Percentiles rank a stretch among this genome's conserved stretches.
These are phyloP conservation scores for Odontocerum albicorne DNA, from an alignment of 2,888 invertebrate species.

Conservation along the genomic window DNA sequence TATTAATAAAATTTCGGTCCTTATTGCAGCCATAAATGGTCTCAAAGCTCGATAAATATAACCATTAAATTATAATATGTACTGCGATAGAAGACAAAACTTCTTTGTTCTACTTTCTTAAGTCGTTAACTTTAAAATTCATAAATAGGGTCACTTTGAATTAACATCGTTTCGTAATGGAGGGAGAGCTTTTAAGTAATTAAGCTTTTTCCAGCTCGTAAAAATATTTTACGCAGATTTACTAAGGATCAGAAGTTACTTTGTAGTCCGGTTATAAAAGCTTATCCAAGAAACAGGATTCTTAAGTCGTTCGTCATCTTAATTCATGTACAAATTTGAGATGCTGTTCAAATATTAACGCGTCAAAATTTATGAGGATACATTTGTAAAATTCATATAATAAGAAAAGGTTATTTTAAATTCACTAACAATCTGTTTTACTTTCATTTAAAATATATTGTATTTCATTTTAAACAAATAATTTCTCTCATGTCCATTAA, in stretches of 20 bases:
- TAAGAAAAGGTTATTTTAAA: not conserved
- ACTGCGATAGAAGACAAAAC: constrained; percentile 22
- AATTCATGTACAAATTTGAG: too few relatives aligned
- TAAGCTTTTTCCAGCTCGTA: constrained; percentile 35
- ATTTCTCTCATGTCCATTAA: not conserved
- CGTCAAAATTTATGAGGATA: too few relatives aligned
- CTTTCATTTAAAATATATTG: not conserved
- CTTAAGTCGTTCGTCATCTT: too few relatives aligned
- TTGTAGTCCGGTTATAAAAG: constrained; percentile 20
- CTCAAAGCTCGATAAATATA: too few relatives aligned
- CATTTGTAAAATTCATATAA: too few relatives aligned
- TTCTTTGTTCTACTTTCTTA: constrained; percentile 27
- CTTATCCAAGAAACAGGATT: too few relatives aligned
- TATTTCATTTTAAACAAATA: not conserved
- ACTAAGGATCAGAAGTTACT: constrained; percentile 18
- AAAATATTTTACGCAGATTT: constrained; percentile 33
- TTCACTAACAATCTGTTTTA: not conserved
- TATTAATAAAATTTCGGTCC: too few relatives aligned
- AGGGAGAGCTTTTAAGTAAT: constrained; percentile 34
- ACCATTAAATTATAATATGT: constrained; percentile 3
- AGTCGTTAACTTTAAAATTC: constrained; percentile 33
- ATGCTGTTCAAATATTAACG: too few relatives aligned
- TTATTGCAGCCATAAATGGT: too few relatives aligned
- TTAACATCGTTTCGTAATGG: constrained; percentile 28
- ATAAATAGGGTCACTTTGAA: constrained; percentile 36